Percentiles rank a stretch among this genome's conserved stretches.
Conservation (phyloP, 2,113 vertebrate species). For the Spea multiplicata region DNA sequence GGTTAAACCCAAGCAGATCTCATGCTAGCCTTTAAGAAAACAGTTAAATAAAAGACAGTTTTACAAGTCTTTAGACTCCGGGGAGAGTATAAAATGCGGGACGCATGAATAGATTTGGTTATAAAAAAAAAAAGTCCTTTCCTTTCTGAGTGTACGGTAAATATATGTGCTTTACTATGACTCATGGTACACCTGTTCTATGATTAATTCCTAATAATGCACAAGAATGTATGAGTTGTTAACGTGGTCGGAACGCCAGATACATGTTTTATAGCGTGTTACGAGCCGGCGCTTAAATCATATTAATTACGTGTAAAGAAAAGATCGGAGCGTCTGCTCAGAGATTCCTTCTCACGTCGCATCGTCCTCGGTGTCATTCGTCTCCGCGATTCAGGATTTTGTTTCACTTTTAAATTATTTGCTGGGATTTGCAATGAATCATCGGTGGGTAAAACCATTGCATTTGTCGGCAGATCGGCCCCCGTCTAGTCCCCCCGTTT, state of each 20-base stretch:
- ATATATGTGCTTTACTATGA: not conserved
- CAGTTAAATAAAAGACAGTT: not conserved
- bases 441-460: too few species aligned
- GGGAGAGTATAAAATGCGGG: constrained; percentile 9
- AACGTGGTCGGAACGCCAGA: constrained; percentile 9
- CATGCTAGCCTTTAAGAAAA: not conserved
- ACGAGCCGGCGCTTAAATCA: constrained; percentile 1
- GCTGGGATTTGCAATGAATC: too few species aligned
- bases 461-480: too few species aligned
- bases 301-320: constrained; percentile 15
- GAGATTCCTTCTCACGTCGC: too few species aligned
- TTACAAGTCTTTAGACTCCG: constrained; percentile 1
- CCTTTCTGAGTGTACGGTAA: not conserved
- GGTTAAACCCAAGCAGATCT: too few species aligned
- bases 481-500: too few species aligned
- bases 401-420: too few species aligned
- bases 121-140: constrained; percentile 1
- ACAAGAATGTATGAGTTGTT: not conserved
- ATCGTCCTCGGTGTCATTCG: too few species aligned
- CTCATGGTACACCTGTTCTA: constrained; percentile 31
- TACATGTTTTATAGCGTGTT: constrained; percentile 17
- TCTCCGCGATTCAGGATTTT: too few species aligned
- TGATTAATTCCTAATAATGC: not conserved
- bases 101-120: not conserved
- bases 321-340: too few species aligned